These are phyloP conservation scores for Etheostoma perlongum DNA, from an alignment of 2,797 vertebrate species.

Conservation along the genomic window DNA sequence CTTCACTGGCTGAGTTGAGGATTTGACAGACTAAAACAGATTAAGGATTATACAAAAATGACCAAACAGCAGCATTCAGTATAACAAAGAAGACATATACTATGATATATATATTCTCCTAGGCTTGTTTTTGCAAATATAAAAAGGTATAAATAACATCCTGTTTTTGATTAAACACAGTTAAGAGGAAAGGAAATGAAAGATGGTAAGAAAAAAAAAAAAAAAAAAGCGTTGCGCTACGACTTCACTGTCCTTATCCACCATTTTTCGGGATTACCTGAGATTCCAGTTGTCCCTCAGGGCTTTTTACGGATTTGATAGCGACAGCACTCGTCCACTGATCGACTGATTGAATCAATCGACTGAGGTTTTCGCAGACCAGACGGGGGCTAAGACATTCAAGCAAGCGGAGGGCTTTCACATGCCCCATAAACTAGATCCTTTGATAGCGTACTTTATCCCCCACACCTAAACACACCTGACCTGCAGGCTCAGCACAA, in stretches of 20 bases:
- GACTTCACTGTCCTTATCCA: conserved; percentile 63
- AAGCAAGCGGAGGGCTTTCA: conserved; percentile 41
- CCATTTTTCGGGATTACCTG: conserved; percentile 77
- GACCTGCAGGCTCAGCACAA: conserved; percentile 78
- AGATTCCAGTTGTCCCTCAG: conserved; percentile 81
- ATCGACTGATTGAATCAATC: conserved; percentile 52
- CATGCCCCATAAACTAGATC: conserved; percentile 24
- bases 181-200: conserved; percentile 44
- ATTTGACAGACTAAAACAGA: conserved; percentile 22
- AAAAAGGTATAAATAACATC: conserved; percentile 79
- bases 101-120: conserved; percentile 43
- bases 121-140: conserved; percentile 71
- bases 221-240: conserved; percentile 52
- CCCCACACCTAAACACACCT: conserved; percentile 66
- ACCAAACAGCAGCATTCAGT: conserved; percentile 68
- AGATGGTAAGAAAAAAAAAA: conserved; percentile 20
- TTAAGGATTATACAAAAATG: conserved; percentile 55
- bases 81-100: conserved; percentile 50
- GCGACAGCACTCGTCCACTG: conserved; percentile 61
- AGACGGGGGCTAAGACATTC: conserved; percentile 44
- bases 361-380: conserved; percentile 53
- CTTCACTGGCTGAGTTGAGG: conserved; percentile 74
- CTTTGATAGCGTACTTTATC: conserved; percentile 27
- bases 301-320: conserved; percentile 65
- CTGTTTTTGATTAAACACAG: conserved; percentile 71